phyloP scores from a whole-genome alignment of 2,888 invertebrate species.

The Escarpia spicata region DNA sequence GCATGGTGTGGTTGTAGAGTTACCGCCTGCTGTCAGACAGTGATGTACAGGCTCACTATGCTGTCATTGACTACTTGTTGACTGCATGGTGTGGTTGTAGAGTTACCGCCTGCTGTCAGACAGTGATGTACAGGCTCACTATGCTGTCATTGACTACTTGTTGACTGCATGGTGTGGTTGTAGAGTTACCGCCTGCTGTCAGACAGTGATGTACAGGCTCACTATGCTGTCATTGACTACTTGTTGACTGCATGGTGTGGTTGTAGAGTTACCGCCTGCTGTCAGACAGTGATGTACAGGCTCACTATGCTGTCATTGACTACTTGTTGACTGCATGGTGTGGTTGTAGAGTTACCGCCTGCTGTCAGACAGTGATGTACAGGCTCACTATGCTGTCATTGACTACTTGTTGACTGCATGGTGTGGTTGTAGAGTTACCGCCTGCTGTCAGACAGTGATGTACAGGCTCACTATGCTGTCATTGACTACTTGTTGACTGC shows the following conservation, averaged over 20 bases:
- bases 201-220: constrained; percentile 83
- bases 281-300: constrained; percentile 83
- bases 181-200: constrained; percentile 73
- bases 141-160: constrained; percentile 28
- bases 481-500: too few species aligned
- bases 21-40: constrained; percentile 78
- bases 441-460: constrained; percentile 83
- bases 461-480: constrained; percentile 73
- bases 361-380: constrained; percentile 84
- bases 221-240: constrained; percentile 61
- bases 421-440: constrained; percentile 60
- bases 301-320: constrained; percentile 67
- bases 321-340: too few species aligned
- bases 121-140: constrained; percentile 81
- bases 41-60: constrained; percentile 79
- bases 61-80: constrained; percentile 28
- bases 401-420: too few species aligned
- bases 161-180: background rate
- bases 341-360: constrained; percentile 67
- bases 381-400: constrained; percentile 70
- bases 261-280: constrained; percentile 70
- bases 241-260: too few species aligned
- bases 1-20: constrained; percentile 40
- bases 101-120: constrained; percentile 76
- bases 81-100: constrained; percentile 38